Percentiles rank a stretch among this genome's conserved stretches.
Evolutionary conservation across 1,140 invertebrate genomes (phyloP).

Genomic region (Argopecten irradians): DNA sequence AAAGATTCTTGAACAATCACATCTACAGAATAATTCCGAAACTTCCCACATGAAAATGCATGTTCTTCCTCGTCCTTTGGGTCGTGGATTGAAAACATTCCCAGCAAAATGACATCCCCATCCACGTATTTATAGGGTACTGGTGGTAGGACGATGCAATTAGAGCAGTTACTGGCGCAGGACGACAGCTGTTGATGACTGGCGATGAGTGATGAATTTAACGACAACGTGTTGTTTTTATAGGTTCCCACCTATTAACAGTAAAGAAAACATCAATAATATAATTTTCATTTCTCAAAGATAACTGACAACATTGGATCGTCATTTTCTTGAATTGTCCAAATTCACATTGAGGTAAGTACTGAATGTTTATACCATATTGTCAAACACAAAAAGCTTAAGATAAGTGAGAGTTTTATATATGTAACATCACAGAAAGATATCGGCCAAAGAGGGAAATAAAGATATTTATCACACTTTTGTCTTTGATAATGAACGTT

Average conservation of each 20-base stretch:
- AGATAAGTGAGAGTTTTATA: too few relatives aligned
- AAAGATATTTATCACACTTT: too few relatives aligned
- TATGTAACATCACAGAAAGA: too few relatives aligned
- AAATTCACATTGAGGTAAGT: too few relatives aligned
- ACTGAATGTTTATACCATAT: too few relatives aligned
- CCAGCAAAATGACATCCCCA: slow-evolving; percentile 59
- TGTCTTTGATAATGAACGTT: too few relatives aligned
- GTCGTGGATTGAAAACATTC: slow-evolving; percentile 68
- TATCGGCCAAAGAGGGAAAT: too few relatives aligned
- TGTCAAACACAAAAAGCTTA: too few relatives aligned
- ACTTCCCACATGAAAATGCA: slow-evolving; percentile 59
- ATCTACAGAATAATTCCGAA: slow-evolving; percentile 58
- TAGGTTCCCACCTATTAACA: background rate
- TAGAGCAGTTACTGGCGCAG: slow-evolving; percentile 56
- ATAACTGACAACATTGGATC: too few relatives aligned
- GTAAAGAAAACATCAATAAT: too few relatives aligned
- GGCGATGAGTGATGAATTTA: background rate
- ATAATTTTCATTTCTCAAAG: too few relatives aligned
- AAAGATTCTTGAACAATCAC: slow-evolving; percentile 65
- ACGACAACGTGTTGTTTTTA: background rate
- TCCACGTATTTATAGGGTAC: slow-evolving; percentile 58
- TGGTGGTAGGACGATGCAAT: slow-evolving; percentile 53
- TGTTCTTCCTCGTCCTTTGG: slow-evolving; percentile 35
- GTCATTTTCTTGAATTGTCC: too few relatives aligned
- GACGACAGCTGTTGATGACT: slow-evolving; percentile 41